These are phyloP conservation scores for Eupithecia tripunctaria DNA, from an alignment of 2,888 invertebrate genomes.

Conservation along the genomic window DNA sequence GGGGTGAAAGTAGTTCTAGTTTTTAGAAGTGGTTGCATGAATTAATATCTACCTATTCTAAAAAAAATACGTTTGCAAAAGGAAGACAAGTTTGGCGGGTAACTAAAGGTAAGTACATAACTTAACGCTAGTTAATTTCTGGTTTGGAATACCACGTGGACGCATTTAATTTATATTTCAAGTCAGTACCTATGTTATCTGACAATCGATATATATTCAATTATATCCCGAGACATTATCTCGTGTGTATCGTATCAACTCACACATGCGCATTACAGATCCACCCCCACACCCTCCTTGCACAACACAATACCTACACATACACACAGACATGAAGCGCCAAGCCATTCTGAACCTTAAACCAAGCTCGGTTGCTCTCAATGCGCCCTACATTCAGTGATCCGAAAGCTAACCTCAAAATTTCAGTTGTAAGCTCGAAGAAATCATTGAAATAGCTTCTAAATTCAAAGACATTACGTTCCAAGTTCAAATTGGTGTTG, in stretches of 20 bases:
- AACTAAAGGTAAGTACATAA: background rate
- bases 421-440: conserved; percentile 63
- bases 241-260: conserved; percentile 52
- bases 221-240: conserved; percentile 43
- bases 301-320: conserved; percentile 52
- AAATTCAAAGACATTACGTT: conserved; percentile 40
- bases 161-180: too few relatives aligned
- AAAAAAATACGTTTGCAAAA: background rate
- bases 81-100: background rate
- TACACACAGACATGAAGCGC: conserved; percentile 58
- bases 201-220: background rate
- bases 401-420: conserved; percentile 80
- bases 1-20: too few relatives aligned
- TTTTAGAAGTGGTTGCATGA: background rate
- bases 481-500: conserved; percentile 21
- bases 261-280: conserved; percentile 58
- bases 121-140: background rate
- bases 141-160: too few relatives aligned
- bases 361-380: conserved; percentile 58
- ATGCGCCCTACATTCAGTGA: conserved; percentile 77
- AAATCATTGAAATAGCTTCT: conserved; percentile 56
- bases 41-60: background rate
- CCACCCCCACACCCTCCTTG: conserved; percentile 51
- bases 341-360: conserved; percentile 70
- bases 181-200: too few relatives aligned